Evolutionary conservation across 2,888 invertebrate species (phyloP).

Genomic region (Pandemis cinnamomeana): DNA sequence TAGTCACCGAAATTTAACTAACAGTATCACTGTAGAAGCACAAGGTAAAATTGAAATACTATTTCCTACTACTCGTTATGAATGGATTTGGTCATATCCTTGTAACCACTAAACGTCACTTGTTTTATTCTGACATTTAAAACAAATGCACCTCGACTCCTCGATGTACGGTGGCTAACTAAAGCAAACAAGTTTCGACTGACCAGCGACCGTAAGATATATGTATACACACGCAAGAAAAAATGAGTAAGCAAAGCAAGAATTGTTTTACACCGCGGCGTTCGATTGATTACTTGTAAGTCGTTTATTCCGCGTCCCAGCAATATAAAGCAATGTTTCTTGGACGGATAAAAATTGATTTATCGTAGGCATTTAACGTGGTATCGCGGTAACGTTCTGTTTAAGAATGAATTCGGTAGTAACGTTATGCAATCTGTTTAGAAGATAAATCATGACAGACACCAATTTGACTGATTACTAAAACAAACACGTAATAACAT

Average conservation of each 20-base stretch:
- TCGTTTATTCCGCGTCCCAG: not conserved
- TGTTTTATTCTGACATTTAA: not conserved
- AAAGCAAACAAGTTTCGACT: not conserved
- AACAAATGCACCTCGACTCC: constrained; percentile 2
- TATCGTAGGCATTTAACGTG: not conserved
- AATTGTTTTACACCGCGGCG: not conserved
- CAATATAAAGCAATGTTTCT: not conserved
- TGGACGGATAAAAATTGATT: not conserved
- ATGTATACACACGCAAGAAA: not conserved
- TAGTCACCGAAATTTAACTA: too few relatives aligned
- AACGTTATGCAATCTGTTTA: not conserved
- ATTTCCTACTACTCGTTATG: too few relatives aligned
- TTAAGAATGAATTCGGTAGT: not conserved
- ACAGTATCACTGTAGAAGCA: too few relatives aligned
- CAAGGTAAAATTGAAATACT: too few relatives aligned
- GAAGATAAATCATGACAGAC: not conserved
- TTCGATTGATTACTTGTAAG: not conserved
- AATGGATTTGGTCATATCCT: too few relatives aligned
- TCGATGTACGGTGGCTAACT: not conserved
- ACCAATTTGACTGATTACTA: not conserved
- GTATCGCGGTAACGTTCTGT: not conserved
- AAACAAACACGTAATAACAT: not conserved
- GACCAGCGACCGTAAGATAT: not conserved
- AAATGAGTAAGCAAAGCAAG: not conserved
- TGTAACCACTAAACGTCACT: not conserved